Evolutionary conservation across 2,113 vertebrate genomes (phyloP).

Genomic region (Microcebus jonahi): DNA sequence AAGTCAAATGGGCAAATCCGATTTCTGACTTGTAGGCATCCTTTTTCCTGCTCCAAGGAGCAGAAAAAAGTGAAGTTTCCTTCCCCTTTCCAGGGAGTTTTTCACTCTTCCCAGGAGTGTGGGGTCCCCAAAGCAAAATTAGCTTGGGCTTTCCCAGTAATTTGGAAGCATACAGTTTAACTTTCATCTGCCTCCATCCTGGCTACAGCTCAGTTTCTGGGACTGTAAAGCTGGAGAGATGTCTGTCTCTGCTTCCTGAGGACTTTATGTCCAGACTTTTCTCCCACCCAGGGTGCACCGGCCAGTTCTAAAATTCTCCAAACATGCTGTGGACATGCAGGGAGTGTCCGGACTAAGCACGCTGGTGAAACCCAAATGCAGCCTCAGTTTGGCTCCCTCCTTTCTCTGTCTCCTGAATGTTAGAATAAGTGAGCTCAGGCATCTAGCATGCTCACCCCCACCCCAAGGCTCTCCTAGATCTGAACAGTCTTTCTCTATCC

Average conservation of each 20-base stretch:
- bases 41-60: background rate
- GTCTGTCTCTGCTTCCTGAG: constrained; percentile 74
- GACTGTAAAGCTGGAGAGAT: constrained; percentile 83
- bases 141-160: background rate
- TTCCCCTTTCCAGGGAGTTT: constrained; percentile 39
- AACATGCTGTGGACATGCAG: background rate
- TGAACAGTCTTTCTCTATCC: background rate
- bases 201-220: background rate
- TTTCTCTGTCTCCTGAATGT: background rate
- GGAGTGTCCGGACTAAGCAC: background rate
- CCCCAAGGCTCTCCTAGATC: background rate
- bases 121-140: constrained; percentile 60
- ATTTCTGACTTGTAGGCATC: background rate
- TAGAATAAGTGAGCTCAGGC: background rate
- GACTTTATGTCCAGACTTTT: background rate
- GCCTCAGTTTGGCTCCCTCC: background rate
- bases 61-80: constrained; percentile 31
- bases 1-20: background rate
- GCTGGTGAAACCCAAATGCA: background rate
- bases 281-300: background rate
- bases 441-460: background rate
- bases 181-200: constrained; percentile 68
- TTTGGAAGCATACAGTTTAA: background rate
- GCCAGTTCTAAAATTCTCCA: background rate
- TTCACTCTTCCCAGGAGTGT: background rate